Evolutionary conservation across 1,140 invertebrate species (phyloP).

Genomic region (Lasioglossum baleicum): DNA sequence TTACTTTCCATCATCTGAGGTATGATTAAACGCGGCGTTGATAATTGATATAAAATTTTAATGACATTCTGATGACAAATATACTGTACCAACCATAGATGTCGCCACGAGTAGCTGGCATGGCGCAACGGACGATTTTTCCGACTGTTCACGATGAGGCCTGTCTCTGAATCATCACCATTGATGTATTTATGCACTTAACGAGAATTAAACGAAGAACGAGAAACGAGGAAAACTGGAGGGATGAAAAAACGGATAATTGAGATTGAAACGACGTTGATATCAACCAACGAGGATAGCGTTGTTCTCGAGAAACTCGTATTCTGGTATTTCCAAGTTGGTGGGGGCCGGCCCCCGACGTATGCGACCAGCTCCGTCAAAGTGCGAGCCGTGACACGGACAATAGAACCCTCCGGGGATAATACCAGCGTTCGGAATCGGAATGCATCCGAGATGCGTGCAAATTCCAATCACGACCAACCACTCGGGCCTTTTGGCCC

Average conservation of each 20-base stretch:
- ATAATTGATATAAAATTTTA: too few species aligned
- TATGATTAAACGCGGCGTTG: too few species aligned
- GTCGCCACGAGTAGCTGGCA: too few species aligned
- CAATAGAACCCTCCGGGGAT: conserved; percentile 90
- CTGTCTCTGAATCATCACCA: too few species aligned
- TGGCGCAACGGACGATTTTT: too few species aligned
- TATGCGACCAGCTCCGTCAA: conserved; percentile 90
- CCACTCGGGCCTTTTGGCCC: conserved; percentile 84
- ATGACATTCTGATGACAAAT: too few species aligned
- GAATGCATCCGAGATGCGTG: conserved; percentile 94
- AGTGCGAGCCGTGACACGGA: conserved; percentile 96
- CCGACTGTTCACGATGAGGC: too few species aligned
- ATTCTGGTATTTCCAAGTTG: conserved; percentile 90
- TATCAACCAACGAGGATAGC: conserved; percentile 83
- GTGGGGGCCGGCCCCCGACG: conserved; percentile 92
- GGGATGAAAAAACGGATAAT: background rate
- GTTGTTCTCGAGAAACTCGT: conserved; percentile 83
- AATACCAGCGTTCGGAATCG: conserved; percentile 89
- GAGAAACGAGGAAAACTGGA: too few species aligned
- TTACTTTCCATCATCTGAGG: too few species aligned
- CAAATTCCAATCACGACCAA: conserved; percentile 92
- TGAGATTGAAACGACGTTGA: background rate
- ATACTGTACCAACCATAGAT: too few species aligned
- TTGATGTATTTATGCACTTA: too few species aligned
- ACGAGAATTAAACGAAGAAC: too few species aligned